Conservation (phyloP, 1,140 invertebrate species). For the Cotesia typhae region DNA sequence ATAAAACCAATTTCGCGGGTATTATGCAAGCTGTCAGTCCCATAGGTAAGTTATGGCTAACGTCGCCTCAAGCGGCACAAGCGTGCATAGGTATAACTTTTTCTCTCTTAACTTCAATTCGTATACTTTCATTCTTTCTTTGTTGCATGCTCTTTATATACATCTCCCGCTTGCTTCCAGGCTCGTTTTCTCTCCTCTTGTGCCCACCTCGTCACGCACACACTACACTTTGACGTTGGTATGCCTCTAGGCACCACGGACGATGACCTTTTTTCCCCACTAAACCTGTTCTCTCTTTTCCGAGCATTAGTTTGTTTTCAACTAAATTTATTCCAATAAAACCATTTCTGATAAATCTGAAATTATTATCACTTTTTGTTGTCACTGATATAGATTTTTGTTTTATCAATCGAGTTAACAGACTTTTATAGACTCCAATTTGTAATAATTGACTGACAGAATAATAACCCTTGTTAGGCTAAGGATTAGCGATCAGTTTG, state of each 20-base stretch:
- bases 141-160: slow-evolving; percentile 23
- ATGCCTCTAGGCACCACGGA: slow-evolving; percentile 25
- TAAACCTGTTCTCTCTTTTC: background rate
- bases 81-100: slow-evolving; percentile 50
- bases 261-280: slow-evolving; percentile 31
- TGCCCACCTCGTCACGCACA: slow-evolving; percentile 26
- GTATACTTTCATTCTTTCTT: slow-evolving; percentile 12
- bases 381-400: too few relatives aligned
- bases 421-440: too few relatives aligned
- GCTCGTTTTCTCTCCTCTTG: slow-evolving; percentile 10
- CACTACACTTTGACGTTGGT: slow-evolving; percentile 36
- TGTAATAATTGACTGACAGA: too few relatives aligned
- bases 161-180: slow-evolving; percentile 8
- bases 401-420: too few relatives aligned
- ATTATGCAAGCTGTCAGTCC: slow-evolving; percentile 65
- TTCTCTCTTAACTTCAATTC: slow-evolving; percentile 2
- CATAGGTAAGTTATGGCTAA: slow-evolving; percentile 60
- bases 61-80: slow-evolving; percentile 54
- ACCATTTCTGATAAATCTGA: background rate
- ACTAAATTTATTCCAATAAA: background rate
- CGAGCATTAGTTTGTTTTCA: slow-evolving; percentile 17
- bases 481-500: too few relatives aligned
- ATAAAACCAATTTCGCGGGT: slow-evolving; percentile 66
- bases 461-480: too few relatives aligned
- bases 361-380: too few relatives aligned